These are phyloP conservation scores for Tragopan temminckii DNA, from an alignment of 2,797 vertebrate species.

Conservation along the genomic window DNA sequence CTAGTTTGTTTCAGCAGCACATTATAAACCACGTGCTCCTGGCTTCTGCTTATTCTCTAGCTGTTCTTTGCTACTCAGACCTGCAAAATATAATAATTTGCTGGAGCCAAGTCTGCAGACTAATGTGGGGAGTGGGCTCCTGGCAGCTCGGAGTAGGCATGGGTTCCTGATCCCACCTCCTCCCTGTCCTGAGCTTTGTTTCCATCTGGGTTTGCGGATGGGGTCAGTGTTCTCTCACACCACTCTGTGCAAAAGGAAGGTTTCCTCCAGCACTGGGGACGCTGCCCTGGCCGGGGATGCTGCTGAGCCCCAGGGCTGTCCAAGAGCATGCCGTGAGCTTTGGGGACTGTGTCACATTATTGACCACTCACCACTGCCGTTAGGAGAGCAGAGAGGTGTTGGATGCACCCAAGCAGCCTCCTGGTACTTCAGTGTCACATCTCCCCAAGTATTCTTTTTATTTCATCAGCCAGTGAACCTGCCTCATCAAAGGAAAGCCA, in stretches of 20 bases:
- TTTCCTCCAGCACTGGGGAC: neutral
- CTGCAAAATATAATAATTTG: neutral
- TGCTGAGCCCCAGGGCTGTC: neutral
- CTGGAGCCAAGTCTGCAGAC: neutral
- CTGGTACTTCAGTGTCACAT: neutral
- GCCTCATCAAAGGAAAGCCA: rapidly evolving
- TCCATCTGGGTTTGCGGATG: neutral
- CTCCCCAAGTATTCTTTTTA: rapidly evolving
- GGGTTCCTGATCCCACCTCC: neutral
- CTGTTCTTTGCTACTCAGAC: neutral
- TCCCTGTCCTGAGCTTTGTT: neutral
- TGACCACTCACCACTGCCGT: rapidly evolving
- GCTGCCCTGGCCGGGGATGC: neutral
- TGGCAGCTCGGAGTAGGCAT: neutral
- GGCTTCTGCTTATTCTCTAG: rapidly evolving
- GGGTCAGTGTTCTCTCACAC: neutral
- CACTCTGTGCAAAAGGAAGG: rapidly evolving
- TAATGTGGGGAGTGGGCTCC: neutral
- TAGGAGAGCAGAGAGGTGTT: neutral
- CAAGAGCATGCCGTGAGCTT: rapidly evolving
- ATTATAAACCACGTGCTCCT: rapidly evolving
- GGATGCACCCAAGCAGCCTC: neutral
- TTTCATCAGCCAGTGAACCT: neutral
- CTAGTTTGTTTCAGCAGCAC: neutral
- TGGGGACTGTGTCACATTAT: rapidly evolving